phyloP scores from a whole-genome alignment of 1,140 invertebrate genomes.

The Ruditapes philippinarum region DNA sequence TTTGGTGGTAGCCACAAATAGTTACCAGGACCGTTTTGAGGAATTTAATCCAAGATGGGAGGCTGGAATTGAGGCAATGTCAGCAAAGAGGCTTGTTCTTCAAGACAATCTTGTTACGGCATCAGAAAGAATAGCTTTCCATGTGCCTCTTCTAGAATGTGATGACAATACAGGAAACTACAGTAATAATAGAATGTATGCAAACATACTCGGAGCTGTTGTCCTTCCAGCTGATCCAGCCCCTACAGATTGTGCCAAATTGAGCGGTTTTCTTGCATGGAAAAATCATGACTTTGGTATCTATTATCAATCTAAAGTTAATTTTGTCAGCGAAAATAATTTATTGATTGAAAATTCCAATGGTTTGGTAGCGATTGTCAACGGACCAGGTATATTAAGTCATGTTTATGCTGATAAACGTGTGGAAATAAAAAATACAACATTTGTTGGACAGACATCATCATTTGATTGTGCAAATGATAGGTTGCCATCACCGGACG shows the following conservation, averaged over 20 bases:
- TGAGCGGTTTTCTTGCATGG: constrained; percentile 73
- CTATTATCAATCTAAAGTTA: constrained; percentile 71
- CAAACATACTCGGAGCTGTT: constrained; percentile 56
- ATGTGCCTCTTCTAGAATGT: constrained; percentile 72
- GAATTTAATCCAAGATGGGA: constrained; percentile 68
- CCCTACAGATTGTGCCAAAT: constrained; percentile 55
- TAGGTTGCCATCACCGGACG: neutral
- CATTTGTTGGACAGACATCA: constrained; percentile 26
- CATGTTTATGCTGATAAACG: constrained; percentile 54
- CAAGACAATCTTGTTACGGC: constrained; percentile 80
- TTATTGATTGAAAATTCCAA: constrained; percentile 75
- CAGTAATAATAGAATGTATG: constrained; percentile 72
- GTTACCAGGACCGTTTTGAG: constrained; percentile 71
- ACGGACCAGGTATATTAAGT: constrained; percentile 65
- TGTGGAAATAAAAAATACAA: constrained; percentile 54
- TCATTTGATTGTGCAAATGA: constrained; percentile 43
- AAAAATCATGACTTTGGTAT: constrained; percentile 79
- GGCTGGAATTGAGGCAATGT: constrained; percentile 75
- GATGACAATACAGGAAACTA: constrained; percentile 57
- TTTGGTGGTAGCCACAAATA: too few species aligned
- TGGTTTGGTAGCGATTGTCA: constrained; percentile 73
- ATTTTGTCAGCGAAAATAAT: constrained; percentile 56
- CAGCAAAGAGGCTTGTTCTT: constrained; percentile 68
- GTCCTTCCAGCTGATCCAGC: constrained; percentile 62
- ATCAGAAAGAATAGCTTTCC: constrained; percentile 77